Conservation (phyloP, 2,113 vertebrate species). For the Synodontis membranacea region DNA sequence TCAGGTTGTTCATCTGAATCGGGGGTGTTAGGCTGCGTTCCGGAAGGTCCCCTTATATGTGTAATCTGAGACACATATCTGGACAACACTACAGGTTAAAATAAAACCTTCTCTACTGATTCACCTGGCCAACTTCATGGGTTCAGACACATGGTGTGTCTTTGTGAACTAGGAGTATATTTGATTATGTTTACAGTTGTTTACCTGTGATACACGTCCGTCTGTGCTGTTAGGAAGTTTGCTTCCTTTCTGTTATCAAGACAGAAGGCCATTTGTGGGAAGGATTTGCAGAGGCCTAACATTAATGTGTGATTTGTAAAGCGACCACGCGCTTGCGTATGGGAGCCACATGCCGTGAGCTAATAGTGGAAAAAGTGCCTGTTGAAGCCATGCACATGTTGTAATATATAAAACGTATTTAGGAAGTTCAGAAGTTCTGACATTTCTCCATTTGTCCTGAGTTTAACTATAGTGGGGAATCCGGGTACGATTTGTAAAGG, state of each 20-base stretch:
- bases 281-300: constrained; percentile 49
- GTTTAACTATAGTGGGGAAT: neutral
- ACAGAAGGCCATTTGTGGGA: constrained; percentile 58
- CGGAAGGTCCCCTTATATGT: neutral
- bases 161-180: neutral
- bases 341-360: constrained; percentile 31
- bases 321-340: constrained; percentile 18
- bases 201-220: constrained; percentile 52
- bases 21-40: constrained; percentile 11
- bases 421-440: neutral
- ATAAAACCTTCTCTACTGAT: neutral
- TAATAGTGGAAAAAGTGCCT: constrained; percentile 4
- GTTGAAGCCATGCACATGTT: neutral
- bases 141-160: neutral
- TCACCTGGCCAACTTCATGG: neutral
- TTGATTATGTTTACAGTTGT: too few species aligned
- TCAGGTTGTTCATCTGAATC: constrained; percentile 30
- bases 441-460: neutral
- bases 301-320: constrained; percentile 44
- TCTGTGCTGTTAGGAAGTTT: constrained; percentile 55
- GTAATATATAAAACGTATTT: neutral
- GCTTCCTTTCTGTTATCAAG: constrained; percentile 27
- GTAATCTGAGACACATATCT: neutral
- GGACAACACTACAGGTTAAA: neutral
- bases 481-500: neutral